Conservation (phyloP, 2,797 vertebrate species). For the Aphelocoma californica region DNA sequence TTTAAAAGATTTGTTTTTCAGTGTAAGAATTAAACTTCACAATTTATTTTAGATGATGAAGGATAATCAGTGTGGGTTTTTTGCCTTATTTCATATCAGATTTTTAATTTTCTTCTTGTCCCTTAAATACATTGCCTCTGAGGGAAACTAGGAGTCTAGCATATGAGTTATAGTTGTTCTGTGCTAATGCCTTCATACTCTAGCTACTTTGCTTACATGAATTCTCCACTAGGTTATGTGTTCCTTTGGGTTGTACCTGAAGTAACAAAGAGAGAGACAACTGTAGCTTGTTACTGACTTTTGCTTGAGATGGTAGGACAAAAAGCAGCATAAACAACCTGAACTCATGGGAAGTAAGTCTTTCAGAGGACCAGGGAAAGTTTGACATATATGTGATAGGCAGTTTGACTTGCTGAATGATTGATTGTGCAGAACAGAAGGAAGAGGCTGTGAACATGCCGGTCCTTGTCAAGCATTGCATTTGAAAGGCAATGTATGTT, state of each 20-base stretch:
- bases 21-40: background rate
- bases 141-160: background rate
- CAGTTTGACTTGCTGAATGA: background rate
- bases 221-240: background rate
- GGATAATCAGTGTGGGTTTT: background rate
- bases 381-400: background rate
- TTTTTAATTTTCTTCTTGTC: background rate
- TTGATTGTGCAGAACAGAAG: background rate
- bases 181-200: background rate
- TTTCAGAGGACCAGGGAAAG: background rate
- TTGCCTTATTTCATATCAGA: background rate
- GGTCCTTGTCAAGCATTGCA: background rate
- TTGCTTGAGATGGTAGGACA: background rate
- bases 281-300: background rate
- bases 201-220: background rate
- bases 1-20: background rate
- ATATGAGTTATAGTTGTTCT: background rate
- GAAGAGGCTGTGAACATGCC: background rate
- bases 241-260: background rate
- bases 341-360: background rate
- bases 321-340: background rate
- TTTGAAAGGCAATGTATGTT: background rate
- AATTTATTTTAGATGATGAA: background rate
- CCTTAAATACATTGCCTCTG: background rate
- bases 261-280: background rate